Evolutionary conservation across 2,113 vertebrate genomes (phyloP).

Genomic region (Hippocampus guttulatus): DNA sequence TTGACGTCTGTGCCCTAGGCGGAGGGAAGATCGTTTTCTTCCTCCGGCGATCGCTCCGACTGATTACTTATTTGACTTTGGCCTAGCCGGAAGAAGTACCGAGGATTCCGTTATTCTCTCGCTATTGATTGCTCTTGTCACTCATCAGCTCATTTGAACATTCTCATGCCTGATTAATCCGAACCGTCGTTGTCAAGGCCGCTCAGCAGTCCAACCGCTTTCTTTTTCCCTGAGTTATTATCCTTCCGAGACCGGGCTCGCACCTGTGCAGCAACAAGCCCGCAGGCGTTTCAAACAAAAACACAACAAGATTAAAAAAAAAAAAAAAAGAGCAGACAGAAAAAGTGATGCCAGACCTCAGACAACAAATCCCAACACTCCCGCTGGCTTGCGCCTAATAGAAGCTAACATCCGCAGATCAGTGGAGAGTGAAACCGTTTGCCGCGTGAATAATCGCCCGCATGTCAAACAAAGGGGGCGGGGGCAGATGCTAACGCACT

Average conservation of each 20-base stretch:
- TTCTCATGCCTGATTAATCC: slow-evolving; percentile 13
- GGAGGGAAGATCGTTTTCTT: slow-evolving; percentile 8
- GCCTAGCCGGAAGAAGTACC: slow-evolving; percentile 7
- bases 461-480: slow-evolving; percentile 44
- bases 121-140: slow-evolving; percentile 36
- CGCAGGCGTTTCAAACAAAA: slow-evolving; percentile 17
- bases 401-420: slow-evolving; percentile 42
- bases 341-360: slow-evolving; percentile 40
- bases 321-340: neutral
- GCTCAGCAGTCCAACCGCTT: neutral
- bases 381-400: slow-evolving; percentile 29
- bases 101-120: slow-evolving; percentile 45
- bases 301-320: neutral
- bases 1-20: neutral
- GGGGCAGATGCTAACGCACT: slow-evolving; percentile 58
- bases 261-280: slow-evolving; percentile 35
- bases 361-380: slow-evolving; percentile 42
- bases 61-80: slow-evolving; percentile 32
- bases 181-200: slow-evolving; percentile 7
- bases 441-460: slow-evolving; percentile 62
- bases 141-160: slow-evolving; percentile 31
- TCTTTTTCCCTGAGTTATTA: neutral
- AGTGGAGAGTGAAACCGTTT: slow-evolving; percentile 60
- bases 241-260: neutral
- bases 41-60: slow-evolving; percentile 19